Base-by-base conservation (phyloP, 23 tunicate genomes). In the Diplosoma virens region DNA sequence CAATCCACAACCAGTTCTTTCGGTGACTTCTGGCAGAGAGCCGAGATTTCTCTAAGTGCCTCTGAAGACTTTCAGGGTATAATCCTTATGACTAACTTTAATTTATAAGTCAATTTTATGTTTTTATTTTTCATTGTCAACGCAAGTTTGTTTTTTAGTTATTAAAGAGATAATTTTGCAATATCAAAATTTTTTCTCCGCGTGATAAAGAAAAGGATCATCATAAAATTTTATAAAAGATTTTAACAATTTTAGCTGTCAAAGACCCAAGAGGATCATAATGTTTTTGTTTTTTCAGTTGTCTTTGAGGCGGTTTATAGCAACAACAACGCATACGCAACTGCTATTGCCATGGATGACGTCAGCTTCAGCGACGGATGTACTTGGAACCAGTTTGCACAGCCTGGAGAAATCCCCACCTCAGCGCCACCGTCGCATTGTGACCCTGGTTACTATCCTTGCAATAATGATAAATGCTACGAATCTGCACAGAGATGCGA, bases 11-110 rank as follows among this genome's bases (percentile, higher is more conserved):
- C 27, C 47, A 52, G 35, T 1, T 34, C 3, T 2, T 24, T 56
- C 30, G 97, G 97, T 25, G 86, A 92, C 33, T 92, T 92, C 71
- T 92, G 97, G 97, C 97, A 92, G 58, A 29, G 84, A 23, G 84
- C 61, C 11, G 84, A 80, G 24, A 84, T 81, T 27, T n/a, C 23
- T 1, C 0, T 86, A 7, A 4, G 77, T 7, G 30, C 84, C 6
- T 3, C 54, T 4, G 23, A 65, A 21, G 68, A 81, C 32, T 92
- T 85, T 63, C 97, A 92, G 86, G 87, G 97, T 90, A 66, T 31
- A n/a, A n/a, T n/a, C n/a, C n/a, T n/a, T n/a, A n/a, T n/a, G n/a
- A n/a, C n/a, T n/a, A n/a, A n/a, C n/a, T n/a, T n/a, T n/a, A n/a
- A n/a, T n/a, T n/a, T n/a, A n/a, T n/a, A n/a, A n/a, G n/a, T n/a